Base-by-base conservation (phyloP, 2,888 invertebrate genomes). In the Epinotia brunnichana region DNA sequence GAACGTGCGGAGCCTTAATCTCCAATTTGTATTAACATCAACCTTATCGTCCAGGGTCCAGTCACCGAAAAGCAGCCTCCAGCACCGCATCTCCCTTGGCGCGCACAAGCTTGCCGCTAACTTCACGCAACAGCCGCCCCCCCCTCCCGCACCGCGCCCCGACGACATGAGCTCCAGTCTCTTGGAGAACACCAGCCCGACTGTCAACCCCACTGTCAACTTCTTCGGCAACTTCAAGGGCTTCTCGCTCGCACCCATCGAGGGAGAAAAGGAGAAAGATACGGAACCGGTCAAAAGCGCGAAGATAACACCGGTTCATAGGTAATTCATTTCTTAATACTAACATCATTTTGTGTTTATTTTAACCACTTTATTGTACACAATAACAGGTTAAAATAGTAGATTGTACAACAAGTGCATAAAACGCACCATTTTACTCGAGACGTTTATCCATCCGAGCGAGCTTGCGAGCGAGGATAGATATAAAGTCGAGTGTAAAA, bases 171-270 rank as follows among this genome's bases (percentile, higher is more conserved):
- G 95, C 85, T 96, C 96, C 17, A 96, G 96, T 7, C 87, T 96
- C 0, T 88, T 96, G 0, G 29, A 3, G 93, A 94, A 70, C 21
- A 94, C 94, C 0, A 85, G 93, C 17, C 91, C 93, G 0, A 89
- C 90, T 61, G 79, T 92, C 2, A 92, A 92, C 77, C 91, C 94
- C 60, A 85, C 94, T 44, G 89, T 94, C 74, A 95, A 96, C 81
- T 95, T 97, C 89, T 97, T 97, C 85, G 97, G 97, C 0, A 96
- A 97, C 81, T 97, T 97, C 90, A 97, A 97, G 88, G 97, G 97
- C 0, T 98, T 97, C 87, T 96, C 96, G 0, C 93, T 98, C 59
- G 94, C 95, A 0, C 96, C 96, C 0, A 91, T 96, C 0, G 94
- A 94, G 48, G 93, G 92, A 79, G 87, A 89, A n/a, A 75, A 77